Evolutionary conservation across 2,797 vertebrate genomes (phyloP).

Genomic region (Buceros bicornis): DNA sequence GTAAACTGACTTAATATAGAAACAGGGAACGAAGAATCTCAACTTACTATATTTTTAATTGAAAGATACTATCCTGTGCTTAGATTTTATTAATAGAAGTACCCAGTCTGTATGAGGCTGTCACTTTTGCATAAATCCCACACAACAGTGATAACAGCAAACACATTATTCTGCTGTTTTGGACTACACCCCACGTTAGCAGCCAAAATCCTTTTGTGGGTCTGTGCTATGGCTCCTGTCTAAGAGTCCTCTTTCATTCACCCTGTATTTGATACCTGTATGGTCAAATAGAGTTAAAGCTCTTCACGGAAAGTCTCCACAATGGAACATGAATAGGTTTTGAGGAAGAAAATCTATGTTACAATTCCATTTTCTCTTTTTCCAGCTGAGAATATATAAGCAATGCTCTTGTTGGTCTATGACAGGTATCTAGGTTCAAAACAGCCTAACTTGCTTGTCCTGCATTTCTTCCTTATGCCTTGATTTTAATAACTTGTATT

Average conservation of each 20-base stretch:
- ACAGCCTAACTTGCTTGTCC: not conserved
- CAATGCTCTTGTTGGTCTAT: not conserved
- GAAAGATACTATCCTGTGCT: not conserved
- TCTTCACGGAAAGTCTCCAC: not conserved
- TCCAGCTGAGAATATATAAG: not conserved
- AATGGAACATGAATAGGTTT: not conserved
- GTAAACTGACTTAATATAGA: not conserved
- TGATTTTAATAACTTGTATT: not conserved
- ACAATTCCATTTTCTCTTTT: not conserved
- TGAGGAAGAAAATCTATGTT: conserved; percentile 9
- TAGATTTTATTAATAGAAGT: not conserved
- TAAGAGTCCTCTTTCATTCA: not conserved
- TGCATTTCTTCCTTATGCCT: not conserved
- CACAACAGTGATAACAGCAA: not conserved
- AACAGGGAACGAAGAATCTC: not conserved
- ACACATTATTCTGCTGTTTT: not conserved
- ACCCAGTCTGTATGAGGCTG: not conserved
- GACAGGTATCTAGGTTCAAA: not conserved
- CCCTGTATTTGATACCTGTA: not conserved
- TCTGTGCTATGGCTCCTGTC: not conserved
- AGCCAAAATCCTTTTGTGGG: not conserved
- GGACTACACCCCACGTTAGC: not conserved
- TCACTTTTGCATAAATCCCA: not conserved
- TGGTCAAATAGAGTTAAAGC: not conserved
- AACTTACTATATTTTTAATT: not conserved